Base-by-base conservation (phyloP, 2,113 vertebrate species). In the Albula glossodonta region DNA sequence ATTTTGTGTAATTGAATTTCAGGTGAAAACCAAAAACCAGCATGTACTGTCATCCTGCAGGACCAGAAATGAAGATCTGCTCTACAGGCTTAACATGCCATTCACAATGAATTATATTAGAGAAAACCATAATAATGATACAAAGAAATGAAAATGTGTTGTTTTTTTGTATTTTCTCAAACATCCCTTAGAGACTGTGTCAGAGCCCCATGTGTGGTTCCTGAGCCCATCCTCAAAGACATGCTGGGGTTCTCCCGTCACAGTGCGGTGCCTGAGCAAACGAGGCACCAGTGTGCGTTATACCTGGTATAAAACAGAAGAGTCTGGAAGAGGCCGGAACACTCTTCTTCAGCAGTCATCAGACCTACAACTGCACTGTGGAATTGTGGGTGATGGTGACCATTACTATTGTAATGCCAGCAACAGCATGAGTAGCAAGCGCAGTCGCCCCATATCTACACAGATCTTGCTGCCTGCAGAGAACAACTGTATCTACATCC, bases 351-450 rank as follows among this genome's bases (percentile, higher is more conserved):
- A 84, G 1, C 15, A 4, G 17, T 84, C 88, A 0, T 11, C 89
- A 9, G 90, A 94, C 80, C 86, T 96, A 51, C 0, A 8, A 22
- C 86, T 96, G 5, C n/a, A 87, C 80, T 96, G 95, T 70, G 84
- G 7, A 7, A 0, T 78, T 0, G 63, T 92, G 83, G 81, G 56
- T 11, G 60, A 88, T 41, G 90, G 86, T 51, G 82, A 83, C 5
- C 8, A 60, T 3, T 92, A 89, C 84, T 90, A 91, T 90, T 96
- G 95, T 56, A 22, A 5, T 4, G 93, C 90, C 82, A 87, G 74
- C 3, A 95, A 95, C 41, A 78, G 80, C 17, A n/a, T 92, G 5
- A 91, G 90, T 86, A 91, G 60, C 7, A 82, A 91, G 56, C 5
- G 4, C 19, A 96, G 94, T 57, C 90, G 86, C 0, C 0, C 52